Conservation (phyloP, 2,888 invertebrate genomes). For the Emmelina monodactyla region DNA sequence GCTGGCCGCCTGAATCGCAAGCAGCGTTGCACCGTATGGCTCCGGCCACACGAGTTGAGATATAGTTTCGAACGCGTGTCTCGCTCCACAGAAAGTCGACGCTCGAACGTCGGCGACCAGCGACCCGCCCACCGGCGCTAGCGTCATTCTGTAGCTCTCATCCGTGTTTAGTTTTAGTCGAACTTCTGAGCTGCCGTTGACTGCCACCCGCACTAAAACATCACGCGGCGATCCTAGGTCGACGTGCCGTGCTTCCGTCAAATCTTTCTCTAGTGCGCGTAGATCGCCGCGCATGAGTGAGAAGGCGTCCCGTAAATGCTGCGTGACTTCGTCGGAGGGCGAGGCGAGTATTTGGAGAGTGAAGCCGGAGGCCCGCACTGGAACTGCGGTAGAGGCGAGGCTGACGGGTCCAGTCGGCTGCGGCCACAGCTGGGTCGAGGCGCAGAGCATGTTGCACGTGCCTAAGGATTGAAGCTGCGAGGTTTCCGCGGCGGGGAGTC, state of each 20-base stretch:
- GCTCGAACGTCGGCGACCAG: slow-evolving; percentile 71
- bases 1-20: slow-evolving; percentile 70
- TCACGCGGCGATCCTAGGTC: slow-evolving; percentile 43
- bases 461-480: slow-evolving; percentile 67
- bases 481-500: slow-evolving; percentile 45
- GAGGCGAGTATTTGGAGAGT: slow-evolving; percentile 42
- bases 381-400: slow-evolving; percentile 70
- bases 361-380: slow-evolving; percentile 63
- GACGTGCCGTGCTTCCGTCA: slow-evolving; percentile 23
- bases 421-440: slow-evolving; percentile 79
- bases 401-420: slow-evolving; percentile 77
- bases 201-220: slow-evolving; percentile 56
- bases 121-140: slow-evolving; percentile 53
- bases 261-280: slow-evolving; percentile 42
- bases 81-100: slow-evolving; percentile 77
- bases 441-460: slow-evolving; percentile 82
- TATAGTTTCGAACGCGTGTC: slow-evolving; percentile 79
- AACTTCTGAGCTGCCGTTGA: slow-evolving; percentile 61
- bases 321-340: slow-evolving; percentile 38
- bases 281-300: slow-evolving; percentile 58
- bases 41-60: slow-evolving; percentile 85
- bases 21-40: slow-evolving; percentile 68
- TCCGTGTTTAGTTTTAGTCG: slow-evolving; percentile 72
- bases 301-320: slow-evolving; percentile 58
- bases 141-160: slow-evolving; percentile 75